Evolutionary conservation across 1,140 invertebrate genomes (phyloP), one percentile per base, ranked within the genome.

Genomic region (Calephelis nemesis): DNA sequence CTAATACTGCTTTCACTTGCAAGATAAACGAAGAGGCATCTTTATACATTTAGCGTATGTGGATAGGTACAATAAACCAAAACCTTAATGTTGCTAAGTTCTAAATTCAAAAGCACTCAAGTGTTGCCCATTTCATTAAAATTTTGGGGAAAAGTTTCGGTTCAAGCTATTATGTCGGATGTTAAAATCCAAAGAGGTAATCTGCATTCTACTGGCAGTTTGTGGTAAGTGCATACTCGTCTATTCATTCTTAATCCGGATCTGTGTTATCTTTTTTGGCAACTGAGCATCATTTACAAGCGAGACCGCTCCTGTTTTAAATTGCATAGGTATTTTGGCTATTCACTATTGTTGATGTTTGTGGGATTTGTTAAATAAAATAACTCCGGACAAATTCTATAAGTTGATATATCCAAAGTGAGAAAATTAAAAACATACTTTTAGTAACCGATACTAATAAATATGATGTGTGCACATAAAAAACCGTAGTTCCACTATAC

Each of bases 221-320:
- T 75, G 76, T 73, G 69, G 69, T 73, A 81, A 83, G 72, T 79
- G 79, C 76, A 83, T 81, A 74, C 82, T 84, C 80, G 76, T 74
- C 79, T 82, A 86, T 87, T 85, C 85, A 84, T 83, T 81, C 85
- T 82, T 82, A 87, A 87, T 87, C 80, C 77, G 45, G 67, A 64
- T 68, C 66, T 75, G 73, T 63, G 68, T 72, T 82, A 67, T 73
- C 85, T 84, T 88, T 88, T 90, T 87, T 83, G 85, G 83, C 80
- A 80, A 71, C 72, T 63, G 54, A 49, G 69, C 58, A 74, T 82
- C 75, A 79, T 79, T 74, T 77, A 74, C 75, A 71, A 67, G 63
- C 68, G 70, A 74, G 67, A 74, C 52, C n/a, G 40, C 62, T 73
- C 72, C 77, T 81, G 71, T 81, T 87, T 88, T 81, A 83, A 87